Conservation (phyloP, 2,888 invertebrate species). For the Drosophila dives region DNA sequence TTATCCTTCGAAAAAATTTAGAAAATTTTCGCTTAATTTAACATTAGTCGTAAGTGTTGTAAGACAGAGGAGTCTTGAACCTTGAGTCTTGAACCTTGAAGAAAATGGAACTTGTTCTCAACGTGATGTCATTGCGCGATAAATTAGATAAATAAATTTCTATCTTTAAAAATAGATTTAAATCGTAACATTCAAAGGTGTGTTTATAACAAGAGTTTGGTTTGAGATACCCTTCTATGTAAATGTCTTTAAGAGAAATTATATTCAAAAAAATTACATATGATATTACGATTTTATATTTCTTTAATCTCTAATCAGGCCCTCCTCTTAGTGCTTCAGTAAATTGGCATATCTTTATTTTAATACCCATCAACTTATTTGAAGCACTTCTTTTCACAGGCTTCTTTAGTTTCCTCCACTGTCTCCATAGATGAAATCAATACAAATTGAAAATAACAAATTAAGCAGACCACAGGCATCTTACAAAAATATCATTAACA, state of each 20-base stretch:
- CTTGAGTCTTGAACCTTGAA: too few relatives aligned
- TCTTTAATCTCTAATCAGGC: neutral
- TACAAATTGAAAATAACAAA: too few relatives aligned
- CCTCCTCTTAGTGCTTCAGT: neutral
- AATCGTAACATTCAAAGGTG: neutral
- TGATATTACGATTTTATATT: neutral
- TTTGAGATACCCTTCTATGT: neutral
- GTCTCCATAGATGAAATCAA: too few relatives aligned
- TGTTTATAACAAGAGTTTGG: neutral
- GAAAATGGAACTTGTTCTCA: too few relatives aligned
- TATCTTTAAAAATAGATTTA: too few relatives aligned
- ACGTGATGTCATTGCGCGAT: too few relatives aligned
- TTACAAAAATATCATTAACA: conserved; percentile 16
- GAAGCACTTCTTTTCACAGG: conserved; percentile 62
- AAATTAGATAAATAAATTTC: too few relatives aligned
- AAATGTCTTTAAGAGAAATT: neutral
- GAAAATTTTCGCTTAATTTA: too few relatives aligned
- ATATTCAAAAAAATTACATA: neutral
- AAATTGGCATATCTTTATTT: neutral
- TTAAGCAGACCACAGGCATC: conserved; percentile 50
- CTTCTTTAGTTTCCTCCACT: conserved; percentile 23
- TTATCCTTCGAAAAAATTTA: too few relatives aligned
- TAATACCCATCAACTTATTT: conserved; percentile 16
- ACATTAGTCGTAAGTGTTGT: too few relatives aligned
- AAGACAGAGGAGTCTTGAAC: too few relatives aligned